Evolutionary conservation across 2,113 vertebrate species (phyloP).

Genomic region (Oxyruncus cristatus): DNA sequence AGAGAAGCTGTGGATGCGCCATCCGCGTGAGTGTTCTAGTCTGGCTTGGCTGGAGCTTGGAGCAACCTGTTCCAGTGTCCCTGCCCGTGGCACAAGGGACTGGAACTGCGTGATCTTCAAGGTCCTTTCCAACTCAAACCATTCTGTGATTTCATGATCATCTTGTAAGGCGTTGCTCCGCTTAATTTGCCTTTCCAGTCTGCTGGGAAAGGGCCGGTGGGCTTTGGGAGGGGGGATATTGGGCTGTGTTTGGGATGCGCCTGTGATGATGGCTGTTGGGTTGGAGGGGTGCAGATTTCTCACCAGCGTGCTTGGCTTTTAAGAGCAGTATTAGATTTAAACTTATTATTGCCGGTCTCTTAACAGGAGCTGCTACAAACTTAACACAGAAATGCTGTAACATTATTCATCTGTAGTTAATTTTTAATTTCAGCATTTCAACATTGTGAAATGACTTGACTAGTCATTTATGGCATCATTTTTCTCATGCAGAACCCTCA

Average conservation of each 20-base stretch:
- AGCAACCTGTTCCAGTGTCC: background rate
- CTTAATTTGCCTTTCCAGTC: background rate
- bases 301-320: rapidly evolving
- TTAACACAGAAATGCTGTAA: rapidly evolving
- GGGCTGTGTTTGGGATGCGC: rapidly evolving
- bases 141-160: background rate
- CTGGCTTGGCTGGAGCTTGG: background rate
- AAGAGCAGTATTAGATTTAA: rapidly evolving
- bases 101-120: no score
- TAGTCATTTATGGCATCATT: rapidly evolving
- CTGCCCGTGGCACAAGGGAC: background rate
- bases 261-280: rapidly evolving
- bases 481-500: background rate
- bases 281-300: rapidly evolving
- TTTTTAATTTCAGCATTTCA: rapidly evolving
- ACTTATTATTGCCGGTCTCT: rapidly evolving
- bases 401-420: rapidly evolving
- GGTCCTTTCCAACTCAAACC: no score
- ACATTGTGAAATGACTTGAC: no score
- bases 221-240: rapidly evolving
- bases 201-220: rapidly evolving
- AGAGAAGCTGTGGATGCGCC: no score
- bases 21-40: background rate
- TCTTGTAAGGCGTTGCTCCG: background rate
- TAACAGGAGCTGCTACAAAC: background rate